Base-by-base conservation (phyloP, 2,888 invertebrate species). In the Dasysyrphus albostriatus region DNA sequence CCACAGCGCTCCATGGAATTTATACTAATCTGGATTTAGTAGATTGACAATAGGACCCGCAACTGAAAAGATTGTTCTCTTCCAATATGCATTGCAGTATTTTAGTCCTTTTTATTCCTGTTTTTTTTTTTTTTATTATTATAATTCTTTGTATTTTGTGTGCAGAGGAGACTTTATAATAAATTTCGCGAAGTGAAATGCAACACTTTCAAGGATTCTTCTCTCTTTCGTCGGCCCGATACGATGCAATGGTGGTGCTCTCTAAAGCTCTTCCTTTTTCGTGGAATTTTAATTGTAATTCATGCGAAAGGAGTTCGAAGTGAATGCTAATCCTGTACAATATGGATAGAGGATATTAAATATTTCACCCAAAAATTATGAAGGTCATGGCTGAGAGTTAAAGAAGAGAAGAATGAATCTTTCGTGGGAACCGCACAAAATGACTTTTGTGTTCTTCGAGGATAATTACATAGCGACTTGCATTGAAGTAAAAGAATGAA, bases 271-370 rank as follows among this genome's bases (percentile, higher is more conserved):
- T 29, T 70, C 42, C 44, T 58, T 56, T 74, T 72, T 42, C 10
- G 73, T n/a, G 51, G 61, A 67, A 82, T 77, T 74, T 82, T 74
- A 85, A 82, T 85, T 85, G 82, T 85, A 82, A 85, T 58, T 85
- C 85, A 82, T 76, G 81, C 81, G 73, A 76, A 81, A 59, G 65
- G 61, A 70, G 79, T 85, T 82, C 82, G 72, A 85, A 85, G 77
- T 74, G 67, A 82, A 85, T 82, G 85, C 82, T 82, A 82, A 82
- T 84, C 73, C 69, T 54, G 16, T 42, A 42, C 75, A 47, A 56
- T 76, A 70, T 83, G 59, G 69, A 75, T 69, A 39, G 39, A 59
- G 19, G 39, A 59, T 37, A 37, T 59, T 59, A 59, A 59, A 59
- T 59, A 65, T 75, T 72, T 76, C 51, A 61, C 58, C 59, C 76